A percentile compares a stretch with the other conserved stretches of the same genome.
Conservation (phyloP, 2,888 invertebrate genomes). For the Deladenus siricidicola region DNA sequence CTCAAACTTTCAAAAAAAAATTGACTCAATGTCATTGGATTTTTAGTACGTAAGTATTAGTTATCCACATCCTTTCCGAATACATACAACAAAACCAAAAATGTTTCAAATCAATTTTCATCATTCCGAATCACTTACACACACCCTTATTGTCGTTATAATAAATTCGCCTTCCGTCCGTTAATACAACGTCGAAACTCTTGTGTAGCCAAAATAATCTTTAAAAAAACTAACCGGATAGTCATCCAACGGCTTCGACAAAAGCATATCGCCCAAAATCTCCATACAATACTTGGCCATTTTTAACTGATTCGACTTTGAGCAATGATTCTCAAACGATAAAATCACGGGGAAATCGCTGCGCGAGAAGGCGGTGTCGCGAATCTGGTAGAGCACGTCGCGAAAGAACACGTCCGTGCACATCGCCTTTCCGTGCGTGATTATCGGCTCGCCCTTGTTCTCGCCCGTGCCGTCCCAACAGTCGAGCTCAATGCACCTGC, state of each 20-base stretch:
- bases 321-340: constrained; percentile 99
- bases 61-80: background rate
- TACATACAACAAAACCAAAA: background rate
- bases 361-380: constrained; percentile 96
- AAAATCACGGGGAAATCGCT: constrained; percentile 93
- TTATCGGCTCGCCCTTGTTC: constrained; percentile 81
- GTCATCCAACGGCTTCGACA: constrained; percentile 78
- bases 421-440: constrained; percentile 99
- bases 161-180: background rate
- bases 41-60: background rate
- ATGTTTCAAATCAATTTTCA: too few relatives aligned
- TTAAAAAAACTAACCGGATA: constrained; percentile 69
- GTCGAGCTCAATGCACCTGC: constrained; percentile 47
- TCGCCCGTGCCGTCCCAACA: constrained; percentile 56
- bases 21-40: too few relatives aligned
- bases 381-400: constrained; percentile 90
- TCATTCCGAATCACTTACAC: too few relatives aligned
- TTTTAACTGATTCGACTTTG: constrained; percentile 84
- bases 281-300: constrained; percentile 98
- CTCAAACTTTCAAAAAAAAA: too few relatives aligned
- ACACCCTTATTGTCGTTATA: too few relatives aligned
- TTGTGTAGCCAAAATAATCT: background rate
- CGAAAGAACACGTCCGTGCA: constrained; percentile 82
- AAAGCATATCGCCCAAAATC: constrained; percentile 80
- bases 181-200: background rate